phyloP scores from a whole-genome alignment of 2,797 vertebrate species.

The Brotula barbata region DNA sequence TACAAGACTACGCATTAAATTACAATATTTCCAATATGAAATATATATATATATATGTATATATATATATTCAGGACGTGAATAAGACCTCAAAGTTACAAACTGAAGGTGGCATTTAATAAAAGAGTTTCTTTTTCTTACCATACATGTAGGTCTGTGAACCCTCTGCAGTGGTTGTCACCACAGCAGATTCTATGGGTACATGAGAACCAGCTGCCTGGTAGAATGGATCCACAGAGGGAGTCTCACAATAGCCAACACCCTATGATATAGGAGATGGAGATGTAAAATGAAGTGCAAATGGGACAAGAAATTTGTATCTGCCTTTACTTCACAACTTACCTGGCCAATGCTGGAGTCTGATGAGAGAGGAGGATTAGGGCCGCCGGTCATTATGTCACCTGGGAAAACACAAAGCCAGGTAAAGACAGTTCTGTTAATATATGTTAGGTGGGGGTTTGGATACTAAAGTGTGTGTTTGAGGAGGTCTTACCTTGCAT shows the following conservation, averaged over 20 bases:
- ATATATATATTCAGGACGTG: too few relatives aligned
- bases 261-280: constrained; percentile 36
- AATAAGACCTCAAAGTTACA: too few relatives aligned
- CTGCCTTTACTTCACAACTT: constrained; percentile 5
- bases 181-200: constrained; percentile 47
- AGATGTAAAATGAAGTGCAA: neutral
- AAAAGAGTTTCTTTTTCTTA: constrained; percentile 13
- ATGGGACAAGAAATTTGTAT: neutral
- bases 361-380: constrained; percentile 34
- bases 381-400: constrained; percentile 37
- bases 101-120: too few relatives aligned
- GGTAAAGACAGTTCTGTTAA: neutral
- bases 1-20: too few relatives aligned
- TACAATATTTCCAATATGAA: too few relatives aligned
- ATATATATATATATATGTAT: too few relatives aligned
- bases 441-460: rapidly evolving
- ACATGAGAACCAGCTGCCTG: constrained; percentile 37
- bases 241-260: constrained; percentile 47
- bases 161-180: constrained; percentile 41
- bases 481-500: constrained; percentile 61
- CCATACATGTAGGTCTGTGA: constrained; percentile 65
- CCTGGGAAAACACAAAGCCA: constrained; percentile 46
- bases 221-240: constrained; percentile 42
- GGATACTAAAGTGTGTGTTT: neutral
- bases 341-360: constrained; percentile 61